Conservation (phyloP, 2,113 vertebrate species). For the Lepidothrix coronata region DNA sequence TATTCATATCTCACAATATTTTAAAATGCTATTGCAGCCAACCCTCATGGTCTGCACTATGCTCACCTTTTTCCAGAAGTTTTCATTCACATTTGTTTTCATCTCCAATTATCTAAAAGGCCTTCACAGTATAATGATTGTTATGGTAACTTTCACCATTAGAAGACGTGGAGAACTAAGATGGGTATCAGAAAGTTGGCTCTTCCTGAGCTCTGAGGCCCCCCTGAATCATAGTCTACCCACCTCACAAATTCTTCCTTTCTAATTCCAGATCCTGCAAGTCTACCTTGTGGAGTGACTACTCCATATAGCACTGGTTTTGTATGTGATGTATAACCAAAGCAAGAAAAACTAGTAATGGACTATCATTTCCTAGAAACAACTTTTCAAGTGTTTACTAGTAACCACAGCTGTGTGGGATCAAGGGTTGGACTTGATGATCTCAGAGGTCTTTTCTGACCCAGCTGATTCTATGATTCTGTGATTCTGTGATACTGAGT, state of each 20-base stretch:
- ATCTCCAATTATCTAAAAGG: background rate
- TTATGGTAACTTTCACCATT: background rate
- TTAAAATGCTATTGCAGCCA: background rate
- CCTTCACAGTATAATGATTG: background rate
- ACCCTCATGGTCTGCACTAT: background rate
- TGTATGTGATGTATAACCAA: background rate
- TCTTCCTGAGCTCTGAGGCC: background rate
- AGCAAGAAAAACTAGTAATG: background rate
- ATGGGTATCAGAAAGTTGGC: background rate
- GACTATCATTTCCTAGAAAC: background rate
- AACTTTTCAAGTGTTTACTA: background rate
- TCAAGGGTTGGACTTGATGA: no score
- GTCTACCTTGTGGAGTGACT: background rate
- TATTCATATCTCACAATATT: background rate
- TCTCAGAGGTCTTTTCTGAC: no score
- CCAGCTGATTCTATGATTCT: no score
- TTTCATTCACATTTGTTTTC: background rate
- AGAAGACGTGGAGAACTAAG: background rate
- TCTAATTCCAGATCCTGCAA: background rate
- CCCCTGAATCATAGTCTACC: background rate
- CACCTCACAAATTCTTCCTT: background rate
- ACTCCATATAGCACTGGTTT: background rate
- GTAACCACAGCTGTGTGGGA: no score
- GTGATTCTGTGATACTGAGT: background rate
- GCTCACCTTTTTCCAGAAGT: background rate